These are phyloP conservation scores for Acronicta leporina DNA, from an alignment of 2,888 invertebrate species.

Conservation along the genomic window DNA sequence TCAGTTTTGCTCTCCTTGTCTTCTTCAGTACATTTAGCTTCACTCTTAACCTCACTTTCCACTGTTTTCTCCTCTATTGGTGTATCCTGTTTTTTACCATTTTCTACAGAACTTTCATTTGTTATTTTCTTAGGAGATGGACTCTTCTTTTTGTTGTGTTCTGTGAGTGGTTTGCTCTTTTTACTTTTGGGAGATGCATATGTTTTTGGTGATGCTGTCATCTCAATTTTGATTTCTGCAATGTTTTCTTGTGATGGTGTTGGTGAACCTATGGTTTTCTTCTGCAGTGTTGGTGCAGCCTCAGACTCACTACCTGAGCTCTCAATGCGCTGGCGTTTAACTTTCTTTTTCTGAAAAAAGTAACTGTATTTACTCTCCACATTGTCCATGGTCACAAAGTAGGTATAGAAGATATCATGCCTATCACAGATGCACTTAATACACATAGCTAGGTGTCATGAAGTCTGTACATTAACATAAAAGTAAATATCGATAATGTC, in stretches of 20 bases:
- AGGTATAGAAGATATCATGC: not conserved
- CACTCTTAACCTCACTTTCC: constrained; percentile 46
- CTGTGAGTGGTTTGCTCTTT: constrained; percentile 49
- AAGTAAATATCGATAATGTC: too few relatives aligned
- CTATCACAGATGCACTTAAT: not conserved
- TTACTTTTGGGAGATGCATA: constrained; percentile 74
- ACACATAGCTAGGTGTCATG: too few relatives aligned
- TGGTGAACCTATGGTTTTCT: constrained; percentile 5
- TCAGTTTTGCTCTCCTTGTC: constrained; percentile 49
- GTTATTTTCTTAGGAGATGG: constrained; percentile 20
- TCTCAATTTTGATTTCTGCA: constrained; percentile 61
- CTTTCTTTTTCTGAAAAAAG: constrained; percentile 70
- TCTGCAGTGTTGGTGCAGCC: constrained; percentile 26
- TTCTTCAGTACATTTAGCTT: constrained; percentile 12
- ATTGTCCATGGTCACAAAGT: too few relatives aligned
- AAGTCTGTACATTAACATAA: too few relatives aligned
- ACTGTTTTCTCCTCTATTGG: constrained; percentile 39
- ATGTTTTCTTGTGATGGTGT: constrained; percentile 30
- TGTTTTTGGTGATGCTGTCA: constrained; percentile 65
- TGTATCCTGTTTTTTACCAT: constrained; percentile 10
- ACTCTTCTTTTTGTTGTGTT: constrained; percentile 23
- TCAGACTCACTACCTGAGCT: constrained; percentile 79
- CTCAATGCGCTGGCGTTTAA: constrained; percentile 78
- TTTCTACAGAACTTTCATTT: constrained; percentile 15
- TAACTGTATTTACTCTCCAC: not conserved